These are phyloP conservation scores for Nannospalax galili DNA, from an alignment of 2,113 vertebrate species.

Conservation along the genomic window DNA sequence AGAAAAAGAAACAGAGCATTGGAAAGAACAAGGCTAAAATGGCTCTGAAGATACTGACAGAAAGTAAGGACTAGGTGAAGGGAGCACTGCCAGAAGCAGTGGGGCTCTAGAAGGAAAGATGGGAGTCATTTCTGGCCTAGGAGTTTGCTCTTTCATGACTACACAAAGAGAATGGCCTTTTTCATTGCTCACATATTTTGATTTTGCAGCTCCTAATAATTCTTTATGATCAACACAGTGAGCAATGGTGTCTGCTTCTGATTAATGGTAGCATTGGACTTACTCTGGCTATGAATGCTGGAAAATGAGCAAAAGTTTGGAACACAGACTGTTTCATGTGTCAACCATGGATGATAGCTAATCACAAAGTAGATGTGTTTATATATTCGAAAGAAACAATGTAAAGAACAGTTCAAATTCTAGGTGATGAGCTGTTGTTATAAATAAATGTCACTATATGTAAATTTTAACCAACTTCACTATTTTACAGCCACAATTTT, in stretches of 20 bases:
- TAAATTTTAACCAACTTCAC: neutral
- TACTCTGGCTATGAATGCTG: neutral
- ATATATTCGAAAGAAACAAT: slow-evolving; percentile 11
- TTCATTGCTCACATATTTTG: slow-evolving; percentile 33
- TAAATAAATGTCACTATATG: neutral
- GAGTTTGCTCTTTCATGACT: neutral
- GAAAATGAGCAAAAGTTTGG: slow-evolving; percentile 10
- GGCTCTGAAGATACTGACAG: neutral
- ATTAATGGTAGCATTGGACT: neutral
- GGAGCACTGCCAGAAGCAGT: neutral
- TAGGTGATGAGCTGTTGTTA: neutral
- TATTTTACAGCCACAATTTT: neutral
- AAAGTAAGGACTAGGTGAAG: neutral
- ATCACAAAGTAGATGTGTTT: slow-evolving; percentile 19
- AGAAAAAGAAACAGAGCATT: neutral
- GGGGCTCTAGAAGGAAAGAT: neutral
- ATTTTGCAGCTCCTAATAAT: neutral
- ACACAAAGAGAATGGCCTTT: neutral
- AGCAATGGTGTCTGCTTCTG: neutral
- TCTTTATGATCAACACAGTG: neutral
- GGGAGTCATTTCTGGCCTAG: neutral
- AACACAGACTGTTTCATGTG: neutral
- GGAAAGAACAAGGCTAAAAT: neutral
- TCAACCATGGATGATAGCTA: neutral
- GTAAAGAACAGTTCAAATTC: slow-evolving; percentile 36